Evolutionary conservation across 2,113 vertebrate species (phyloP), one percentile per base, ranked within the genome.

Genomic region (Psettodes erumei): DNA sequence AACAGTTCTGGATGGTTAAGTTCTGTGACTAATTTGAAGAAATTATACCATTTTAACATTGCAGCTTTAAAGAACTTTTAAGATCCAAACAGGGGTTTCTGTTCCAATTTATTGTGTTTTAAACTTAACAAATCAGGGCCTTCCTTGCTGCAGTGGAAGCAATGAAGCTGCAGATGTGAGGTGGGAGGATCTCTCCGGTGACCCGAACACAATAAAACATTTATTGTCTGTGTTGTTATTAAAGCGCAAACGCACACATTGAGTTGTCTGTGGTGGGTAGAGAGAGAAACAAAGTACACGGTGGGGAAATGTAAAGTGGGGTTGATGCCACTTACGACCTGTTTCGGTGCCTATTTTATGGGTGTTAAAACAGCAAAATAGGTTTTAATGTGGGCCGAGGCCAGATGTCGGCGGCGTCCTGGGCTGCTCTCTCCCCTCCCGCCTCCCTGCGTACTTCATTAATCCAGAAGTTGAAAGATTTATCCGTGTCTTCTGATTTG

Each of bases 341-440:
- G 78, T 90, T 90, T 87, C 82, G 85, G 82, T 58, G 62, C 73
- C 74, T 80, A 77, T 88, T 93, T 92, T 90, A 91, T 91, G 85
- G 86, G 74, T 88, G 86, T 92, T 91, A 90, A 92, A 91, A 90
- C 83, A 89, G 80, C 84, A 86, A 85, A 92, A 90, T 88, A 84
- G 89, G 77, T 82, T 90, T 87, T 92, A 89, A 91, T 86, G 87
- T 70, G 63, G 67, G 71, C 53, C 54, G 45, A 77, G 79, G 81
- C 86, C 88, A 90, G 89, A 88, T 92, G 91, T 90, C 78, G 71
- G 54, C 76, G 71, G 75, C 43, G 54, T 75, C 87, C 73, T 76
- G 83, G 77, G 77, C 74, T 58, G 58, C 75, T 79, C 70, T 51
- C 72, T 72, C 75, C 76, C 76, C 84, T 75, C 73, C 45, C 37